phyloP scores from a whole-genome alignment of 2,888 invertebrate species.

The Tyria jacobaeae region DNA sequence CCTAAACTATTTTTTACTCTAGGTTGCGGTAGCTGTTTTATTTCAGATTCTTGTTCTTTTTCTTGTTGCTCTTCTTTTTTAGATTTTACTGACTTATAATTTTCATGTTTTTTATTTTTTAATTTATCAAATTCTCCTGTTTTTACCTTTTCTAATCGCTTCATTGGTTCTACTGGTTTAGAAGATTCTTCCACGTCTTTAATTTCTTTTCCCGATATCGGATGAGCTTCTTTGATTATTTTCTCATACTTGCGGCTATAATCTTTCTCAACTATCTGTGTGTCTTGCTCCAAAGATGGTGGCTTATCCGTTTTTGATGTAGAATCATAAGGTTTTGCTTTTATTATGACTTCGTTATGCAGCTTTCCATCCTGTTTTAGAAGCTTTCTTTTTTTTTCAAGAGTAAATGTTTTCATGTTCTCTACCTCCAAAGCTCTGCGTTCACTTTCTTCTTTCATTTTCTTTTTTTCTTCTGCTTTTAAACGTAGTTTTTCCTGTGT shows the following conservation, averaged over 20 bases:
- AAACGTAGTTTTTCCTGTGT: slow-evolving; percentile 8
- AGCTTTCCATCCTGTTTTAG: neutral
- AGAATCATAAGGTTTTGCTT: slow-evolving; percentile 1
- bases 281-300: neutral
- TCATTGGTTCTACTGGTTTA: neutral
- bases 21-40: neutral
- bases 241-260: neutral
- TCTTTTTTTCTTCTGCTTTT: slow-evolving; percentile 2
- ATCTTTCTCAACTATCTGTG: neutral
- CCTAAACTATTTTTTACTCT: neutral
- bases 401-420: slow-evolving; percentile 4
- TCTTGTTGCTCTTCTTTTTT: neutral
- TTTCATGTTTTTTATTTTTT: neutral
- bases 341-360: neutral
- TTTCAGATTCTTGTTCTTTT: neutral
- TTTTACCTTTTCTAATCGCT: neutral
- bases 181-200: neutral
- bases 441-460: neutral
- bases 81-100: neutral
- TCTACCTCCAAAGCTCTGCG: neutral
- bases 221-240: neutral
- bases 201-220: neutral
- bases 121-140: neutral
- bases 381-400: slow-evolving; percentile 2
- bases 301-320: neutral